These are phyloP conservation scores for Eulemur albifrons DNA, from an alignment of 2,797 vertebrate species.

Conservation along the genomic window DNA sequence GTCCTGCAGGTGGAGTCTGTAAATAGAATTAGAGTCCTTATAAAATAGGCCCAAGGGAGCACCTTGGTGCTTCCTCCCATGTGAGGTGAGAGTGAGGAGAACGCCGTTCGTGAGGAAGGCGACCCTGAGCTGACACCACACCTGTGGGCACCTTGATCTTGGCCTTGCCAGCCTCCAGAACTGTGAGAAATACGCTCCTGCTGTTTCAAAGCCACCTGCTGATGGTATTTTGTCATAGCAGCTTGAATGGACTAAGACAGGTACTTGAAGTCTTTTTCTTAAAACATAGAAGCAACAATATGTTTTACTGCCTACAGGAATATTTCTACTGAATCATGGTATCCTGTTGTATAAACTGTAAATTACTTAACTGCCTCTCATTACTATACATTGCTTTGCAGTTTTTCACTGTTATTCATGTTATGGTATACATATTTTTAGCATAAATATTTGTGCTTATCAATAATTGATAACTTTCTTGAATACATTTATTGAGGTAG, in stretches of 20 bases:
- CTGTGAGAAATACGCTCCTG: not conserved
- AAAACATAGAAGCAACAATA: not conserved
- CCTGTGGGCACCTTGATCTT: not conserved
- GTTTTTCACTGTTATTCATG: not conserved
- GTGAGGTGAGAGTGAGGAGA: not conserved
- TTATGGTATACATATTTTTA: not conserved
- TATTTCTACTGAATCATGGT: not conserved
- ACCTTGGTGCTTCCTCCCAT: not conserved
- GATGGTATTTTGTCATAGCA: not conserved
- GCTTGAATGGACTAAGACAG: not conserved
- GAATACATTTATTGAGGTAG: not conserved
- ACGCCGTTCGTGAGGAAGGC: not conserved
- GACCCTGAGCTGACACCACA: not conserved
- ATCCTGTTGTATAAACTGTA: not conserved
- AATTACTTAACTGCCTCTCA: not conserved
- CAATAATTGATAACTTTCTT: not conserved
- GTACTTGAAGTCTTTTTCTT: not conserved
- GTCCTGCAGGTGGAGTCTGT: not conserved
- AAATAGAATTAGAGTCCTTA: not conserved
- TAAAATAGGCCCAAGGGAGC: accelerated
- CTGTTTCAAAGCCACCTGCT: not conserved
- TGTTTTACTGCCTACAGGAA: not conserved
- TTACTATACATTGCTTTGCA: not conserved
- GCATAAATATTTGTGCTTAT: not conserved
- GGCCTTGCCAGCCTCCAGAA: not conserved